Percentiles rank a stretch among this genome's conserved stretches.
Conservation (phyloP, 2,888 invertebrate species). For the Leistus spinibarbis region DNA sequence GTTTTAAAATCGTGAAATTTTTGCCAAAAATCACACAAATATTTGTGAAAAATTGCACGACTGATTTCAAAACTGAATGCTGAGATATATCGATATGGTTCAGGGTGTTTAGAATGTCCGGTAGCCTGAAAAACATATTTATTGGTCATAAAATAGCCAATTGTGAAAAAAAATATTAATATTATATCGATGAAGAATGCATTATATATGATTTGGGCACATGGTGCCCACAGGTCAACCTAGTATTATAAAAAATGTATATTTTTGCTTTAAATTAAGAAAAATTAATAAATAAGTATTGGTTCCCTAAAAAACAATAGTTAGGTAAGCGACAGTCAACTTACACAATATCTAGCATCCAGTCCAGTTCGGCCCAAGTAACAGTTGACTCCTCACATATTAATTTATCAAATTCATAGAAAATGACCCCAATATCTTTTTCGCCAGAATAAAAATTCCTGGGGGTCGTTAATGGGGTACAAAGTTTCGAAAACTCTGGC, state of each 20-base stretch:
- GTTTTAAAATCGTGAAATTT: conserved; percentile 63
- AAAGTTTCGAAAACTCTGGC: conserved; percentile 58
- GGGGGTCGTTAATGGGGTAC: conserved; percentile 61
- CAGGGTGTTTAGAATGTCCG: conserved; percentile 63
- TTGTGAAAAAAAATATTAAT: conserved; percentile 20
- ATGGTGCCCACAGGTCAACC: too few relatives aligned
- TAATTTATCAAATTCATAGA: conserved; percentile 67
- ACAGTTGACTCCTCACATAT: conserved; percentile 65
- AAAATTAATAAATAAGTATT: neutral
- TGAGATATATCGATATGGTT: conserved; percentile 62
- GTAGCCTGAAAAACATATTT: too few relatives aligned
- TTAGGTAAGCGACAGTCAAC: too few relatives aligned
- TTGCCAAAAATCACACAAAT: conserved; percentile 71
- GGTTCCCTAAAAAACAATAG: too few relatives aligned
- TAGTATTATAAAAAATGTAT: too few relatives aligned
- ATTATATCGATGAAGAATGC: too few relatives aligned
- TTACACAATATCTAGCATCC: conserved; percentile 70
- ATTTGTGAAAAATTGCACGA: conserved; percentile 63
- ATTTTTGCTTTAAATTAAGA: too few relatives aligned
- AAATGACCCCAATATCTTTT: conserved; percentile 63
- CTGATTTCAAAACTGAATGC: conserved; percentile 60
- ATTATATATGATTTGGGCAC: too few relatives aligned
- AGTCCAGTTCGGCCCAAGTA: conserved; percentile 74
- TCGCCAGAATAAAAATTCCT: conserved; percentile 67
- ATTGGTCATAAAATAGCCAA: too few relatives aligned